A percentile compares a stretch with the other conserved stretches of the same genome.
Evolutionary conservation across 2,113 vertebrate species (phyloP).

Genomic region (Salvelinus fontinalis): DNA sequence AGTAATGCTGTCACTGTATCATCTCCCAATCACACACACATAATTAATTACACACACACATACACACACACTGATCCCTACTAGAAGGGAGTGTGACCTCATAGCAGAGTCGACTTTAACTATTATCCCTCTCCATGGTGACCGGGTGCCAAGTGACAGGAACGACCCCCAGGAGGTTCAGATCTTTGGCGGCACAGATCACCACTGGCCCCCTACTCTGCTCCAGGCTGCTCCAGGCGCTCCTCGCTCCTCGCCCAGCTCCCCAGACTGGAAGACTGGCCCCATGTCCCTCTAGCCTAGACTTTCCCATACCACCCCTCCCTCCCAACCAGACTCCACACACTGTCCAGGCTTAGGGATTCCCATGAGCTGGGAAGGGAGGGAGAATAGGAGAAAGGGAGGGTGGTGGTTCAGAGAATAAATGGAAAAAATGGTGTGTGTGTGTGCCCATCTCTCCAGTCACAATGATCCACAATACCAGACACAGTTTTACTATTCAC

Average conservation of each 20-base stretch:
- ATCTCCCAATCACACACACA: slow-evolving; percentile 1
- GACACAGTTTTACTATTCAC: too few relatives aligned
- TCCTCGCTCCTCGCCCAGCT: background rate
- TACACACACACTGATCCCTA: slow-evolving; percentile 2
- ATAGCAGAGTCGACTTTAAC: slow-evolving; percentile 1
- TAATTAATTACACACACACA: slow-evolving; percentile 1
- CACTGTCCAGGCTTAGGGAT: slow-evolving; percentile 25
- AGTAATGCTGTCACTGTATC: slow-evolving; percentile 15
- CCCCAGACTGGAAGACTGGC: too few relatives aligned
- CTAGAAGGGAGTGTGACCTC: slow-evolving; percentile 28
- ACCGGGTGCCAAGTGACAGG: background rate
- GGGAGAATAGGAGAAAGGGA: background rate
- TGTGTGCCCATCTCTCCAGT: too few relatives aligned
- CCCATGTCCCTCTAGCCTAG: background rate
- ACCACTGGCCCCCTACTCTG: slow-evolving; percentile 29
- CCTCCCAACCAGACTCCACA: background rate
- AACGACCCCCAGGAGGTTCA: background rate
- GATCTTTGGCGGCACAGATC: slow-evolving; percentile 38
- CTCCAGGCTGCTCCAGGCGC: slow-evolving; percentile 2
- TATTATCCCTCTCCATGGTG: background rate
- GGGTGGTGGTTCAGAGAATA: too few relatives aligned
- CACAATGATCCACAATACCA: too few relatives aligned
- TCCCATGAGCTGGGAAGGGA: slow-evolving; percentile 16
- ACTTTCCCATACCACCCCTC: slow-evolving; percentile 19
- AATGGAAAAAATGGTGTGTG: background rate